Evolutionary conservation across 2,888 invertebrate genomes (phyloP).

Genomic region (Cephonodes hylas): DNA sequence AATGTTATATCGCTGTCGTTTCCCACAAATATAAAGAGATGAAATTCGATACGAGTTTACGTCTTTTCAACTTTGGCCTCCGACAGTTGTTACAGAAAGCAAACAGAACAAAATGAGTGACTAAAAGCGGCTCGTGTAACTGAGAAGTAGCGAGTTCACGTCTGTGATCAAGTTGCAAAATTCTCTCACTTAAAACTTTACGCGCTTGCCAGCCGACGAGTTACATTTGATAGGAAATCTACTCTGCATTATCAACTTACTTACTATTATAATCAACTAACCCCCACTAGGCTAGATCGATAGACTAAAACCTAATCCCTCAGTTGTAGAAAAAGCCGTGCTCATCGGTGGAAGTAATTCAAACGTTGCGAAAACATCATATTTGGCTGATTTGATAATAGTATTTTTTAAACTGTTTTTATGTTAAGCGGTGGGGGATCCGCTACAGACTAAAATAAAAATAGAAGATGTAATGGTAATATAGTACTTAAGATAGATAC

Average conservation of each 20-base stretch:
- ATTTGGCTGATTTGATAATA: too few species aligned
- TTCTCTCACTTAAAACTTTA: constrained; percentile 14
- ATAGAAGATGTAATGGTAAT: too few species aligned
- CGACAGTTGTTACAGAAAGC: not conserved
- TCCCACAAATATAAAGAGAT: too few species aligned
- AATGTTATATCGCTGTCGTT: too few species aligned
- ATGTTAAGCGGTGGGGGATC: too few species aligned
- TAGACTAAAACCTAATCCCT: too few species aligned
- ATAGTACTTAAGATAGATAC: too few species aligned
- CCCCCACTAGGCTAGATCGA: not conserved
- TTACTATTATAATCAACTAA: not conserved
- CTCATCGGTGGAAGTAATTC: too few species aligned
- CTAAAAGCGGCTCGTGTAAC: constrained; percentile 8
- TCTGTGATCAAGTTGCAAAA: constrained; percentile 14
- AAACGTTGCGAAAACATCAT: too few species aligned
- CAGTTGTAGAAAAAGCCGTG: too few species aligned
- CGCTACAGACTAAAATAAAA: too few species aligned
- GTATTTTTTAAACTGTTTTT: too few species aligned
- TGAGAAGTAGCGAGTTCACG: constrained; percentile 12
- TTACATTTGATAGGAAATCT: constrained; percentile 11
- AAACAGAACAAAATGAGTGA: not conserved
- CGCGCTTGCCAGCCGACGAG: not conserved
- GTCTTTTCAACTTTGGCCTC: not conserved
- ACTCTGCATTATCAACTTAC: not conserved
- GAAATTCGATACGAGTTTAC: not conserved